Evolutionary conservation across 2,797 vertebrate genomes (phyloP).

Genomic region (Adelosebastes latens): DNA sequence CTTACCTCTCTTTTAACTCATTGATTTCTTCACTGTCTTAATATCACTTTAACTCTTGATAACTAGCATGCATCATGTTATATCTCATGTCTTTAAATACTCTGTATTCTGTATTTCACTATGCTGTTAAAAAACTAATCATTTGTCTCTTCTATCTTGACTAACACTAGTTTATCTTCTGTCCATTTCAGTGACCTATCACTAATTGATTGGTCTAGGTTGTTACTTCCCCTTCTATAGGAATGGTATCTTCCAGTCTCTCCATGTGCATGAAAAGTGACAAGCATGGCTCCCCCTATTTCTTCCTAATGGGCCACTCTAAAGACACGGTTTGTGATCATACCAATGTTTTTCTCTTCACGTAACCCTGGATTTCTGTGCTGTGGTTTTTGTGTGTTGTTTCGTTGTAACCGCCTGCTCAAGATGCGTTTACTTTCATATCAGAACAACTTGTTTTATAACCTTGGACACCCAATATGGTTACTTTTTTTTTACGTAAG

Average conservation of each 20-base stretch:
- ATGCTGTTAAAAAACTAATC: constrained; percentile 73
- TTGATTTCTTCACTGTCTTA: constrained; percentile 33
- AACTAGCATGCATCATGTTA: constrained; percentile 50
- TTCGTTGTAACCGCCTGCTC: constrained; percentile 17
- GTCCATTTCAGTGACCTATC: constrained; percentile 94
- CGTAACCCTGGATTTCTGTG: constrained; percentile 65
- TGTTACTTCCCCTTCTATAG: constrained; percentile 99
- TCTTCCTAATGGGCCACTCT: constrained; percentile 99
- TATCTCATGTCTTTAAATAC: constrained; percentile 61
- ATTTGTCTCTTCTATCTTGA: constrained; percentile 73
- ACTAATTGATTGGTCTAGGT: constrained; percentile 99
- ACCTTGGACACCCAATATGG: neutral
- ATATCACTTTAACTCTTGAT: constrained; percentile 35
- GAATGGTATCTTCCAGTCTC: constrained; percentile 99
- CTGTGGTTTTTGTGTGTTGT: constrained; percentile 58
- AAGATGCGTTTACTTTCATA: neutral
- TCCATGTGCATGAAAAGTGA: constrained; percentile 99
- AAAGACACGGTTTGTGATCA: constrained; percentile 99
- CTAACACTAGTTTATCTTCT: constrained; percentile 87
- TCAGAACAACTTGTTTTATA: neutral
- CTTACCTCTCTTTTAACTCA: constrained; percentile 26
- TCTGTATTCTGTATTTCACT: constrained; percentile 64
- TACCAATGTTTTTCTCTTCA: constrained; percentile 86
- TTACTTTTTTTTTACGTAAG: neutral
- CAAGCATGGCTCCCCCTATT: constrained; percentile 99